Evolutionary conservation across 23 tunicate species (phyloP).

Genomic region (Halocynthia roretzi): DNA sequence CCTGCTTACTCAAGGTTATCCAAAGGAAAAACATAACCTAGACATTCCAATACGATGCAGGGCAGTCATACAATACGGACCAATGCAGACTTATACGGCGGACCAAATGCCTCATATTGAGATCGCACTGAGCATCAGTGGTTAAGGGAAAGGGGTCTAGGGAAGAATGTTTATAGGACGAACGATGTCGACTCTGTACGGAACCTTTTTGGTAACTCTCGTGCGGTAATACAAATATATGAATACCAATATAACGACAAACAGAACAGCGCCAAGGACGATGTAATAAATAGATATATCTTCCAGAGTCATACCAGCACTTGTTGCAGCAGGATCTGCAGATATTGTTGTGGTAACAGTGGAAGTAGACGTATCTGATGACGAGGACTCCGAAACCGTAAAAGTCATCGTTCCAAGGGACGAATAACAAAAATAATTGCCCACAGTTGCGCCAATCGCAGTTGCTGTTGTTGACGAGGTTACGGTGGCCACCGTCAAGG

Average conservation of each 20-base stretch:
- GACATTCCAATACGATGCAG: too few species aligned
- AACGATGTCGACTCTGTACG: not conserved
- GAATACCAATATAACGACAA: constrained; percentile 21
- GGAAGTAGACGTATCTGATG: constrained; percentile 10
- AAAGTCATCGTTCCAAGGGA: constrained; percentile 31
- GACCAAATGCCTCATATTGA: too few species aligned
- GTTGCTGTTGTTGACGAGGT: constrained; percentile 17
- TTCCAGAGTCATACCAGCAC: not conserved
- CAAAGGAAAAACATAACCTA: too few species aligned
- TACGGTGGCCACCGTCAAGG: constrained; percentile 39
- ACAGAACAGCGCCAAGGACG: constrained; percentile 36
- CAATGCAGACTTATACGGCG: too few species aligned
- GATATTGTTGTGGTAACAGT: constrained; percentile 21
- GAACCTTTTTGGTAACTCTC: constrained; percentile 3
- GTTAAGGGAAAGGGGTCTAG: too few species aligned
- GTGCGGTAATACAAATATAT: not conserved
- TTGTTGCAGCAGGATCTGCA: constrained; percentile 6
- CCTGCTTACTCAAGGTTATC: too few species aligned
- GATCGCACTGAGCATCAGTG: too few species aligned
- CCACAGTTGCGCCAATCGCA: constrained; percentile 36
- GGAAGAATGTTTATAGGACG: too few species aligned
- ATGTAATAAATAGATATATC: constrained; percentile 47
- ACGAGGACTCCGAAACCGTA: constrained; percentile 7
- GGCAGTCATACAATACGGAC: too few species aligned
- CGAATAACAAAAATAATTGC: constrained; percentile 32